Evolutionary conservation across 2,797 vertebrate species (phyloP), one percentile per base, ranked within the genome.

Genomic region (Scolopax bukidnonensis): DNA sequence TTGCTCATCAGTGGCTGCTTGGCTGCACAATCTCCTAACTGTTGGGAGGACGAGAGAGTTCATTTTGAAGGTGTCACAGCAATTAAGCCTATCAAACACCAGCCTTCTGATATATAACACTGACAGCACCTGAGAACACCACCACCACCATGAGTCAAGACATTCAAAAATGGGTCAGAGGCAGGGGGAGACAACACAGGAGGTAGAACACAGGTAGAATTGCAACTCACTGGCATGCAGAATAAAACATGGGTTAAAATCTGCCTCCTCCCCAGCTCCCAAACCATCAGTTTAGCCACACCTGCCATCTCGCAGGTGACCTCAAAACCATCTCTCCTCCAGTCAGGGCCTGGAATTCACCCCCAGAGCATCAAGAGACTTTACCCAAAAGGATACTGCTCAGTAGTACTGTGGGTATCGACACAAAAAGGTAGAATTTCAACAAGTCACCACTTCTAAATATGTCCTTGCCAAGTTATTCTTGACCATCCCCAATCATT

Each of bases 211-310:
- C 38, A 5, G 4, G 28, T 70, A 60, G 32, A 18, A 40, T 36
- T 1, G 2, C 40, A 3, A 5, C 40, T 82, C 4, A 1, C 28
- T 38, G 23, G 2, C 0, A 0, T 13, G 12, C 27, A 56, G 33
- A 11, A 67, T 32, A 50, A 47, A 79, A 60, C 4, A 36, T 2
- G 9, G 48, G 5, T 93, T 30, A 75, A 59, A 84, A 54, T 36
- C 17, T 28, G 13, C 24, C 59, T 80, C 18, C n/a, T 24, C 4
- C 8, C 40, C 60, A 67, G 27, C 41, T 82, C 48, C 33, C 51
- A 64, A 60, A 18, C 8, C 61, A 75, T 25, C 30, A 57, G 32
- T 28, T 69, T 25, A 38, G 43, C 69, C 45, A 33, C 0, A 0
- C 2, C 13, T 47, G 16, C 15, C 18, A 32, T 25, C 41, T 65